Evolutionary conservation across 2,888 invertebrate genomes (phyloP), one percentile per base, ranked within the genome.

Genomic region (Agrilus biguttatus): DNA sequence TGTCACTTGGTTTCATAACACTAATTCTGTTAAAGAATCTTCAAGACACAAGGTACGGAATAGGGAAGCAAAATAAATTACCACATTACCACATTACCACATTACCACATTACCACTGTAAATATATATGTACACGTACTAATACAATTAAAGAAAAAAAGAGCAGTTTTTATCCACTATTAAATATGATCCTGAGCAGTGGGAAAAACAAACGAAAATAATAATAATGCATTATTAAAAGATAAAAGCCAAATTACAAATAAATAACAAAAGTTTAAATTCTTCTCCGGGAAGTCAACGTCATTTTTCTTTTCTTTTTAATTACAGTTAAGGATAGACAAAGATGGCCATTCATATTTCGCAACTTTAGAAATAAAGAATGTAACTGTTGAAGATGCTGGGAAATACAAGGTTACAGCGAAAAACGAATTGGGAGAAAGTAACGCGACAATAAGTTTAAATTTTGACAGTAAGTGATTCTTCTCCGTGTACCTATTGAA

Each of bases 401-500:
- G 92, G 64, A 93, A 92, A 74, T 92, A 92, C 72, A 85, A 90
- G 74, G 91, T 93, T 59, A 91, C 88, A 60, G 92, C 92, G 60
- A 95, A 95, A 74, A 96, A 93, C 74, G 91, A 93, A 71, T 80
- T 93, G 60, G 96, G 96, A 66, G 95, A 96, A 71, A 91, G 91
- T 66, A 92, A 92, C 68, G 92, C 92, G 49, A 92, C 92, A 51
- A 91, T 93, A 70, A 92, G 92, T 73, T 81, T 95, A 59, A 95
- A 95, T 74, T 92, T 95, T 75, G 92, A 92, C 81, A 93, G 95
- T 95, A 78, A 89, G 91, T 86, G 37, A 28, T 44, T 37, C 21
- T 46, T 42, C 14, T 39, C 33, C 14, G 13, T 40, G 10, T 40
- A 40, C 19, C 8, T 41, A 39, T 10, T 19, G n/a, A 40, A 33